These are phyloP conservation scores for Solenopsis fugax DNA, from an alignment of 1,140 invertebrate species.

Conservation along the genomic window DNA sequence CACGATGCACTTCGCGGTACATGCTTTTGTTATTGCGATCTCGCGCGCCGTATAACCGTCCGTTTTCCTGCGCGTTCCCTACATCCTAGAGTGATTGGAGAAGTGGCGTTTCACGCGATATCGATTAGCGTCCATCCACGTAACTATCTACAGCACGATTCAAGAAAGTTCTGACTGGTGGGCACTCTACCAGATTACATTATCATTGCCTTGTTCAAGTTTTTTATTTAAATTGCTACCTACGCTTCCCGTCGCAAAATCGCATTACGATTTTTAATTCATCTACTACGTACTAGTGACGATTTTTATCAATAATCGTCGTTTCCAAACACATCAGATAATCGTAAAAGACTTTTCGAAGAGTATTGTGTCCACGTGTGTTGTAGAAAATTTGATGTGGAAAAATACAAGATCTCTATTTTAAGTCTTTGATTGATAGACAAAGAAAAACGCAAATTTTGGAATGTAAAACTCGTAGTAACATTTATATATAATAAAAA, in stretches of 20 bases:
- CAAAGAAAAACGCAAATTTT: background rate
- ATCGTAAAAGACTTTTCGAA: background rate
- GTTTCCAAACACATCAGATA: background rate
- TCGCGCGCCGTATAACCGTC: slow-evolving; percentile 51
- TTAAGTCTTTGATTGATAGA: background rate
- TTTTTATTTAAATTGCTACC: slow-evolving; percentile 2
- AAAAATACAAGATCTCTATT: background rate
- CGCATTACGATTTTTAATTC: background rate
- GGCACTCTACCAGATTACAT: slow-evolving; percentile 34
- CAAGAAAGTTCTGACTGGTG: slow-evolving; percentile 29
- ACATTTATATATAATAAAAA: background rate
- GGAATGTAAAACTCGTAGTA: background rate
- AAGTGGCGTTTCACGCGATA: slow-evolving; percentile 67
- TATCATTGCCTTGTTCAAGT: slow-evolving; percentile 2
- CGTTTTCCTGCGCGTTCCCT: slow-evolving; percentile 20
- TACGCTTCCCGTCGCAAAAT: background rate
- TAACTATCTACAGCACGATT: slow-evolving; percentile 12
- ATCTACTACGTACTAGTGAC: background rate
- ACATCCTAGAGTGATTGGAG: slow-evolving; percentile 47
- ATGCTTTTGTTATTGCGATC: slow-evolving; percentile 63
- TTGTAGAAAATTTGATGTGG: background rate
- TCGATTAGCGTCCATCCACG: slow-evolving; percentile 56
- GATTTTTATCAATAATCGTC: background rate
- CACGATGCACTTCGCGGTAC: slow-evolving; percentile 58
- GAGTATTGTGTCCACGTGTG: background rate